Conservation (phyloP, 2,797 vertebrate species). For the Enteromius viviparus region DNA sequence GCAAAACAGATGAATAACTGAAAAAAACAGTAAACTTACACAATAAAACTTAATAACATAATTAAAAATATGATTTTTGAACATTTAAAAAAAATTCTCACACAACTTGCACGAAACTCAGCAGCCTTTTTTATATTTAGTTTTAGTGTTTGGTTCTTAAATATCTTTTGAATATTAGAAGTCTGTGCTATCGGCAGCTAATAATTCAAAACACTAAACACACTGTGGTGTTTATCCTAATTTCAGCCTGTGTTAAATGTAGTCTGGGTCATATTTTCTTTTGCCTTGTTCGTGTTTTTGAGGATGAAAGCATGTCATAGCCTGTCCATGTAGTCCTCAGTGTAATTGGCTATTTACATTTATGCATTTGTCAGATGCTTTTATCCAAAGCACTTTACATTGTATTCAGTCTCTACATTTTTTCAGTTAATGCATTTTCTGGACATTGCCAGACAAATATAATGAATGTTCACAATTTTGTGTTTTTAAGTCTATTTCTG, state of each 20-base stretch:
- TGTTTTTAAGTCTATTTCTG: neutral
- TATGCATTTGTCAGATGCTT: constrained; percentile 15
- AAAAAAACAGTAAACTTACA: no score
- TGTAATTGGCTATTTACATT: constrained; percentile 21
- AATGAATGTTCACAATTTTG: neutral
- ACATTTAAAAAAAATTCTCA: no score
- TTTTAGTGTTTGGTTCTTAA: neutral
- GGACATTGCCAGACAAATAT: neutral
- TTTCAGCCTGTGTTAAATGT: constrained; percentile 6
- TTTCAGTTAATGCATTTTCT: neutral
- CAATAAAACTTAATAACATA: no score
- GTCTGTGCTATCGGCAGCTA: neutral
- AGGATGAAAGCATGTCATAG: constrained; percentile 5
- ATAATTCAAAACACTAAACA: neutral
- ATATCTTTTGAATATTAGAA: neutral
- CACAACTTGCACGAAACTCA: neutral
- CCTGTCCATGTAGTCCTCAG: neutral
- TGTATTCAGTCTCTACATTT: neutral
- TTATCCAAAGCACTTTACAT: neutral
- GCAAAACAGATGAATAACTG: no score
- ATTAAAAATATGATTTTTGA: no score
- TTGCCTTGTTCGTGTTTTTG: neutral
- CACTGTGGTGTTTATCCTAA: neutral
- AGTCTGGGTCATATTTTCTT: neutral
- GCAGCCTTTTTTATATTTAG: neutral